These are phyloP conservation scores for Penaeus chinensis DNA, from an alignment of 1,140 invertebrate genomes.

Conservation along the genomic window DNA sequence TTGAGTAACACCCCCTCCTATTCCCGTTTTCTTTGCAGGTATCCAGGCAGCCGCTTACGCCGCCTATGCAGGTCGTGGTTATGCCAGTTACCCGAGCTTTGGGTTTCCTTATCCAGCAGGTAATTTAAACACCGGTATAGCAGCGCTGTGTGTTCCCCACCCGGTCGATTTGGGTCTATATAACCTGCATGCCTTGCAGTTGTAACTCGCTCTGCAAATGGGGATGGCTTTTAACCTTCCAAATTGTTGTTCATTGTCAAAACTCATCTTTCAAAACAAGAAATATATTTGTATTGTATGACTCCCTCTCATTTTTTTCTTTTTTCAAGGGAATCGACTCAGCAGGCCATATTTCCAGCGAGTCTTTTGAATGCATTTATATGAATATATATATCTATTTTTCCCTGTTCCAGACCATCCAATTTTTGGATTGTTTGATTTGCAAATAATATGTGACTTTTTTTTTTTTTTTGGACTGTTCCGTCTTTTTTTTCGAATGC, in stretches of 20 bases:
- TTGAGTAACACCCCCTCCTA: not conserved
- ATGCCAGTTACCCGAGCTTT: conserved; percentile 96
- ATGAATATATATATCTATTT: too few relatives aligned
- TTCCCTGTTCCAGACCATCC: too few relatives aligned
- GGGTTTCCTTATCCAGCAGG: conserved; percentile 96
- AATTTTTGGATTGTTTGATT: too few relatives aligned
- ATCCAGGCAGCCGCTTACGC: conserved; percentile 87
- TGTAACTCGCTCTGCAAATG: conserved; percentile 59
- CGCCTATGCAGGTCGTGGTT: conserved; percentile 91
- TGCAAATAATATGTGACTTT: not conserved
- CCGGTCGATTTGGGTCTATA: conserved; percentile 75
- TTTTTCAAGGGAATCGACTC: too few relatives aligned
- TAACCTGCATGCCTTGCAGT: conserved; percentile 64
- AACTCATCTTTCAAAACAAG: too few relatives aligned
- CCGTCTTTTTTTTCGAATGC: conserved; percentile 27
- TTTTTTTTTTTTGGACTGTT: not conserved
- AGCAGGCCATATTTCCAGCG: too few relatives aligned
- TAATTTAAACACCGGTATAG: conserved; percentile 81
- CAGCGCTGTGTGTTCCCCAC: conserved; percentile 72
- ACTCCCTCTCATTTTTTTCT: too few relatives aligned
- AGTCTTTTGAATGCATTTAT: too few relatives aligned
- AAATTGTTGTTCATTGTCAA: not conserved
- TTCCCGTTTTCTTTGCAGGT: conserved; percentile 52
- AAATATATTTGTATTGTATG: too few relatives aligned
- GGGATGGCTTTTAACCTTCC: conserved; percentile 14